Percentiles rank a stretch among this genome's conserved stretches.
phyloP scores from a whole-genome alignment of 2,113 vertebrate genomes.

The Cranoglanis bouderius region DNA sequence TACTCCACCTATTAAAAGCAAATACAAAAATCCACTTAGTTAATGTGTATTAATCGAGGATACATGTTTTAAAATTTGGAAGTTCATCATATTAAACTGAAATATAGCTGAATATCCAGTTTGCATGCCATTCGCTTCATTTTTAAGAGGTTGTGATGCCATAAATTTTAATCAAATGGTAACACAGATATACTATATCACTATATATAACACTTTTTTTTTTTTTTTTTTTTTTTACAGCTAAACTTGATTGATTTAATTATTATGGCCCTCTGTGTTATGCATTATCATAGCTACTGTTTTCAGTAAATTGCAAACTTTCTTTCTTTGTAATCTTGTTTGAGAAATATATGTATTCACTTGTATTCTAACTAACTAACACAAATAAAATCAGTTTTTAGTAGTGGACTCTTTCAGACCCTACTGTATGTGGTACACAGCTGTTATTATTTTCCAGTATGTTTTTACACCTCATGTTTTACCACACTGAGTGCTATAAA shows the following conservation, averaged over 20 bases:
- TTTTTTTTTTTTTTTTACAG: background rate
- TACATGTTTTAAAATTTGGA: background rate
- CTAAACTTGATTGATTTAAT: background rate
- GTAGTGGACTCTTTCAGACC: constrained; percentile 7
- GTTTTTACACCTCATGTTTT: constrained; percentile 24
- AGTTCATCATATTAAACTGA: background rate
- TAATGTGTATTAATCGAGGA: background rate
- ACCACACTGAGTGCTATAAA: constrained; percentile 55
- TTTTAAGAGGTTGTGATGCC: background rate
- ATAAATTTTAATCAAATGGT: background rate
- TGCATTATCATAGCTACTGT: background rate
- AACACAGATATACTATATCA: background rate
- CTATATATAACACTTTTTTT: too few species aligned
- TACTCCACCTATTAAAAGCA: background rate
- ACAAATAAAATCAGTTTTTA: background rate
- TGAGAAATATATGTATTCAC: too few species aligned
- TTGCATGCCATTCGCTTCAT: background rate
- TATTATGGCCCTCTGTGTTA: too few species aligned
- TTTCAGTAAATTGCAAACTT: background rate
- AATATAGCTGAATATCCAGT: background rate
- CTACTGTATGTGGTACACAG: constrained; percentile 6
- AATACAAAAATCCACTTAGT: background rate
- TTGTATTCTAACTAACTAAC: background rate
- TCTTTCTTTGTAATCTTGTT: background rate
- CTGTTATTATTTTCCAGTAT: constrained; percentile 5